Base-by-base conservation (phyloP, 1,140 invertebrate genomes). In the Drosophila athabasca region DNA sequence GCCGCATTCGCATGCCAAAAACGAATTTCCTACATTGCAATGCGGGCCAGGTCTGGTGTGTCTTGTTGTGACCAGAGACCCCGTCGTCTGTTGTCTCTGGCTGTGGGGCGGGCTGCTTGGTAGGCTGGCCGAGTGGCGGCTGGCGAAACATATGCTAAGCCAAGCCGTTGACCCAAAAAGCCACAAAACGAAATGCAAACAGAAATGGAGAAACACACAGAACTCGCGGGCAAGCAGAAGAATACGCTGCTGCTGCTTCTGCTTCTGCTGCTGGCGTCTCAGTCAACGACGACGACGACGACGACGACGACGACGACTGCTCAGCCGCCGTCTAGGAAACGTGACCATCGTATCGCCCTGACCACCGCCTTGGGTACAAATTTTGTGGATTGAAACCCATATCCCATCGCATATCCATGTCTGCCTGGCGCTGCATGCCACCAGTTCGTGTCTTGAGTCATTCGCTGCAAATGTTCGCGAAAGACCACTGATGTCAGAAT, bases 131-230 rank as follows among this genome's bases (percentile, higher is more conserved):
- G 54, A 70, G 55, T 71, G 68, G 68, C 74, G 26, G 8, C 70
- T 83, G 76, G 80, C 82, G 60, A 87, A 87, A 87, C 83, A 88
- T 82, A 88, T 88, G 83, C 83, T 83, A 88, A 88, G 83, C 70
- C 69, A 88, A 88, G 83, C 70, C 69, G 83, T 83, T 88, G 83
- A 88, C 83, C 83, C 79, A 88, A 88, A 88, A 88, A 88, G 79
- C 79, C 67, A 82, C 83, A 79, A 88, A 88, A 87, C 79, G 76
- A 88, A 88, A 88, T 88, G 83, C 83, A 88, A 88, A 89, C 83
- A 84, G 62, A 84, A 71, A 53, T 58, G 3, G 3, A 73, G 67
- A 72, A 58, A 62, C 44, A 54, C 67, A 45, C 43, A 64, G 49
- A 84, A 74, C 62, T 49, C 58, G 72, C 41, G 51, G 51, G 50